phyloP scores from a whole-genome alignment of 2,113 vertebrate species.

The Pungitius pungitius region DNA sequence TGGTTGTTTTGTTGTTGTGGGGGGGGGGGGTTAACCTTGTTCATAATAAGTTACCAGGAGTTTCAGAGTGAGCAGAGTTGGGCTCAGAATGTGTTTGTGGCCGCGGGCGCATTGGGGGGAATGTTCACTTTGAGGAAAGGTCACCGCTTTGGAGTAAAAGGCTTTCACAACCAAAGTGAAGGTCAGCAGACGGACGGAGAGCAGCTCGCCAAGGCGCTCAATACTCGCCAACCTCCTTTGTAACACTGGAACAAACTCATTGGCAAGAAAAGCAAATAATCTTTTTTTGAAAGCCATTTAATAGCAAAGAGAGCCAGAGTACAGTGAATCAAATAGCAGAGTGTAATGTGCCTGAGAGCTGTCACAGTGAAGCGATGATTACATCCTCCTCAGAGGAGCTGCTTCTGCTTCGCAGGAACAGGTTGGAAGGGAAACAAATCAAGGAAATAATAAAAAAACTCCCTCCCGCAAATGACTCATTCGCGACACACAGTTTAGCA shows the following conservation, averaged over 20 bases:
- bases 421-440: constrained; percentile 42
- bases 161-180: constrained; percentile 30
- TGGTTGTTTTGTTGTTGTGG: constrained; percentile 58
- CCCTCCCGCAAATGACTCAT: constrained; percentile 29
- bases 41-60: background rate
- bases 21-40: constrained; percentile 10
- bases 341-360: constrained; percentile 50
- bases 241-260: constrained; percentile 55
- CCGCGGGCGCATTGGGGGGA: constrained; percentile 17
- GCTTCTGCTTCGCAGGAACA: constrained; percentile 17
- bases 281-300: constrained; percentile 62
- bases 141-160: constrained; percentile 46
- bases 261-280: constrained; percentile 31
- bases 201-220: constrained; percentile 39
- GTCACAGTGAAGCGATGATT: constrained; percentile 35
- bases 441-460: constrained; percentile 33
- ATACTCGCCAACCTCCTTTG: constrained; percentile 41
- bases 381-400: constrained; percentile 29
- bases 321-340: constrained; percentile 51
- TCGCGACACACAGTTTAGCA: constrained; percentile 38
- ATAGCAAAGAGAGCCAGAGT: constrained; percentile 53
- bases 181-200: constrained; percentile 62
- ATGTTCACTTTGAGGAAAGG: constrained; percentile 44
- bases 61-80: too few relatives aligned
- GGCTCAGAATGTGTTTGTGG: constrained; percentile 21